Evolutionary conservation across 2,113 vertebrate species (phyloP), one percentile per base, ranked within the genome.

Genomic region (Anoplopoma fimbria): DNA sequence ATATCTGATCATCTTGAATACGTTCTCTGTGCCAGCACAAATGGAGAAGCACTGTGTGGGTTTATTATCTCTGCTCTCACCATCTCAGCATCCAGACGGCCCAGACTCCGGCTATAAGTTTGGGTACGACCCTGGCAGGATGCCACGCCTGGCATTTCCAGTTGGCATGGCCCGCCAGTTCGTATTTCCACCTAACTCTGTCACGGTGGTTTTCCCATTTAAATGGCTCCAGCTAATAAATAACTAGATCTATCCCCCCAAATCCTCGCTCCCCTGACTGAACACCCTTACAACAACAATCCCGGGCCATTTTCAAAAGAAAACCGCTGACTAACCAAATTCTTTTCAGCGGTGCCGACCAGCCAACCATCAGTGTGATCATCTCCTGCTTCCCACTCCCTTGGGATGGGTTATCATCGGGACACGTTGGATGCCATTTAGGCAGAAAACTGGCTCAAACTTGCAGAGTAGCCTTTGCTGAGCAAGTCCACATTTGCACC

Each of bases 211-310:
- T 90, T 90, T 89, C 84, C 92, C 82, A 90, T 95, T 96, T 94
- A 92, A 95, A 93, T 79, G 91, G 89, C 86, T 94, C 92, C 84
- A 76, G 89, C 91, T 93, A 94, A 94, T 95, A 95, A 96, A 95
- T 95, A 94, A 95, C 93, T 90, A 82, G 81, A 95, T 94, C 92
- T 88, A 94, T 85, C 92, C 91, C 89, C 76, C 77, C 93, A 96
- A 95, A 95, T 95, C 94, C 95, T 92, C 86, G 93, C 89, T 70
- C 91, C 87, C 87, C 94, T 86, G 88, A 93, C 88, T 91, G 92
- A 93, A 87, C 92, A 93, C 85, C 91, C 87, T 88, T 95, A 92
- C 75, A 94, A 93, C 91, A 96, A 95, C 95, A 95, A 89, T 93
- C 89, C 86, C 40, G 83, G 92, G 87, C 53, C 90, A 71, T 91